Evolutionary conservation across 1,140 invertebrate species (phyloP), one percentile per base, ranked within the genome.

Genomic region (Melanaphis sacchari): DNA sequence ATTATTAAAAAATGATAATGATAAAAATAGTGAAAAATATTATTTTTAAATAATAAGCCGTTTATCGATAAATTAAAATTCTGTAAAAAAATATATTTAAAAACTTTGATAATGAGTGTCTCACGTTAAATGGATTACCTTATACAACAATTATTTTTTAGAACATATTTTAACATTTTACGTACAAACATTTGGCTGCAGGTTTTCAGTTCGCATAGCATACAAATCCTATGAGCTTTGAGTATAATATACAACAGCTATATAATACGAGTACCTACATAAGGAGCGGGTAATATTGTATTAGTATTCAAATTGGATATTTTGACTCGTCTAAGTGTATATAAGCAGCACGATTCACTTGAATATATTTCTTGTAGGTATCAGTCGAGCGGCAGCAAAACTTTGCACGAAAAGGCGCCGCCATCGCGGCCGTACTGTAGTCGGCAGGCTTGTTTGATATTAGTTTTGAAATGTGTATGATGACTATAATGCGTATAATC

Each of bases 301-400:
- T 84, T 40, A 87, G 84, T 31, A 87, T 87, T 87, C 84, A 43
- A 87, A 87, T 43, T 15, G 84, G 84, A 87, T 31, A 41, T 43
- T 87, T 43, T 41, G 84, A 31, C 41, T 87, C 26, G 22, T 40
- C 40, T 40, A 36, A 38, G 21, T 82, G 81, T 40, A 82, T 66
- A 31, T 40, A 40, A 22, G 81, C 38, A 40, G 38, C 22, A 3
- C 81, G 8, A 26, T 82, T 2, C 38, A 24, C 38, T 66, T 15
- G 31, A 11, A 66, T 31, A 76, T 76, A 66, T 66, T 0, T 76
- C 59, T 76, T 2, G 31, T 76, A 76, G 4, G 31, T 76, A 76
- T 76, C 59, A 76, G 59, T n/a, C 82, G 0, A 38, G 82, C 7
- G 38, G 24, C 41, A 15, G 26, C 1, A 18, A 87, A 87, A 87